Evolutionary conservation across 1,140 invertebrate genomes (phyloP).

Genomic region (Brachionus asplanchnoidis): DNA sequence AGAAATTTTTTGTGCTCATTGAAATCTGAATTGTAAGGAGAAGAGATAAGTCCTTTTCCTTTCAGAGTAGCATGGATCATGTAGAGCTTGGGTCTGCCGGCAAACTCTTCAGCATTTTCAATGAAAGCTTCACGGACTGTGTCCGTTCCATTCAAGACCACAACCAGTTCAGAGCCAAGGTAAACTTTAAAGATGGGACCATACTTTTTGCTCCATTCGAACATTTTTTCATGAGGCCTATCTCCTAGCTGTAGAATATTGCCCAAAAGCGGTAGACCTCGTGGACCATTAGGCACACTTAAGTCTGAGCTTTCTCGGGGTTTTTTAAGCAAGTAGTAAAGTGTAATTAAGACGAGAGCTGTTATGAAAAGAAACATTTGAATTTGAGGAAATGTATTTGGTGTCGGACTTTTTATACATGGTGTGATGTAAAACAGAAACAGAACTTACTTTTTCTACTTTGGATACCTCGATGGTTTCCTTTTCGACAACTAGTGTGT

Average conservation of each 20-base stretch:
- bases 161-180: constrained; percentile 46
- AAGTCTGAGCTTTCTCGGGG: background rate
- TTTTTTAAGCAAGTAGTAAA: background rate
- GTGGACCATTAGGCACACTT: constrained; percentile 43
- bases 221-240: constrained; percentile 46
- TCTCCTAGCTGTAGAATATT: constrained; percentile 45
- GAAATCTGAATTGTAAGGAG: constrained; percentile 22
- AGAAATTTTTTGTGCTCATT: constrained; percentile 40
- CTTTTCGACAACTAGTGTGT: constrained; percentile 80
- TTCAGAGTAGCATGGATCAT: constrained; percentile 36
- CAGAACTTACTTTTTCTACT: constrained; percentile 53
- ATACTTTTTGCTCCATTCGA: constrained; percentile 45
- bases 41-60: constrained; percentile 34
- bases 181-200: constrained; percentile 47
- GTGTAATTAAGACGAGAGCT: background rate
- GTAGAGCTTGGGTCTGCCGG: constrained; percentile 46
- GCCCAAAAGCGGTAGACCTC: constrained; percentile 46
- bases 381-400: background rate
- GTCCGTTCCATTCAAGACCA: constrained; percentile 47
- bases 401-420: background rate
- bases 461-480: constrained; percentile 58
- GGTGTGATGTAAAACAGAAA: background rate
- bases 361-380: background rate
- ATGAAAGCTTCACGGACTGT: constrained; percentile 48
- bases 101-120: constrained; percentile 45